Conservation (phyloP, 2,888 invertebrate genomes). For the Eristalis intricaria region DNA sequence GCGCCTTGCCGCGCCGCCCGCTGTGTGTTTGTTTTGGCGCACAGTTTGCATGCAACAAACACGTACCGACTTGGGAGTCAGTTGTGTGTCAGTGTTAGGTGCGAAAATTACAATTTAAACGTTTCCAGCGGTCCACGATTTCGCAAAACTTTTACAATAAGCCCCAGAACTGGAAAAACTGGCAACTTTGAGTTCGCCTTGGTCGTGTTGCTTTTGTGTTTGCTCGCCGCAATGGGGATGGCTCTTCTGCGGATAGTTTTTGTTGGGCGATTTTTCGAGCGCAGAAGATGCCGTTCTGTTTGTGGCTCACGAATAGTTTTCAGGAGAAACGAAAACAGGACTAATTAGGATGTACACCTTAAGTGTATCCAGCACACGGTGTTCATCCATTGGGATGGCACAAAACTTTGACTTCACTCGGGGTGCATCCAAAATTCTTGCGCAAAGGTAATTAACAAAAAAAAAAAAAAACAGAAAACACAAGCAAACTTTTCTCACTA, state of each 20-base stretch:
- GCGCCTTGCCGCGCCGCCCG: constrained; percentile 2
- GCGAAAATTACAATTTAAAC: constrained; percentile 72
- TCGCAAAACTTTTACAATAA: constrained; percentile 68
- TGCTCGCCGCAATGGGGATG: not conserved
- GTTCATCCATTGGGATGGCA: constrained; percentile 44
- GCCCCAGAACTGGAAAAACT: constrained; percentile 48
- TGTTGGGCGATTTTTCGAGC: not conserved
- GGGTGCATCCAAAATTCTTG: constrained; percentile 56
- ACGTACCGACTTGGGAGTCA: constrained; percentile 60
- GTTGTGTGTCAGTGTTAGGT: constrained; percentile 66
- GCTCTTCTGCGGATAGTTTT: constrained; percentile 12
- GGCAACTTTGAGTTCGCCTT: constrained; percentile 50
- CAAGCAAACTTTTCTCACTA: constrained; percentile 17
- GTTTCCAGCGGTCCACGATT: constrained; percentile 66
- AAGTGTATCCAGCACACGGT: constrained; percentile 54
- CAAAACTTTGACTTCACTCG: constrained; percentile 54
- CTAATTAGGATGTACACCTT: constrained; percentile 66
- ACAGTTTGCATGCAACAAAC: constrained; percentile 59
- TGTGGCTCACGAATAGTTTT: constrained; percentile 27
- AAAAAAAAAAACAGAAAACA: constrained; percentile 12
- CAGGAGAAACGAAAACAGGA: constrained; percentile 56
- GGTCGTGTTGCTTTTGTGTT: constrained; percentile 13
- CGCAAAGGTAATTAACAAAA: constrained; percentile 62
- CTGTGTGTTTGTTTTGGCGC: constrained; percentile 59
- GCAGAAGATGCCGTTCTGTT: not conserved